Conservation (phyloP, 1,140 invertebrate species). For the Hyles vespertilio region DNA sequence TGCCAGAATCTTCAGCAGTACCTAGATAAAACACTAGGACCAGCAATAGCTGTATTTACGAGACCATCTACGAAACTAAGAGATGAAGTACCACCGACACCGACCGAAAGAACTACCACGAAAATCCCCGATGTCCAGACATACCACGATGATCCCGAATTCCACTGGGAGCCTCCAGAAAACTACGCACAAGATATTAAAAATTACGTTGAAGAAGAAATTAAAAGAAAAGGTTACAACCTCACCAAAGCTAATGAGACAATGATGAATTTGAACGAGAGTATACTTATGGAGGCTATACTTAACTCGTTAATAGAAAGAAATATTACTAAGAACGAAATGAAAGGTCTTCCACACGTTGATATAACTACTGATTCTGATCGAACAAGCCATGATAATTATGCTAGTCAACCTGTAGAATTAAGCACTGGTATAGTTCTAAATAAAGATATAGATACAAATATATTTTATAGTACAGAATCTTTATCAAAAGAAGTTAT, state of each 20-base stretch:
- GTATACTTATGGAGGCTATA: constrained; percentile 5
- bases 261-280: constrained; percentile 1
- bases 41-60: constrained; percentile 64
- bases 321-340: constrained; percentile 2
- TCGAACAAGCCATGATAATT: neutral
- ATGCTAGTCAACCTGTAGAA: constrained; percentile 1
- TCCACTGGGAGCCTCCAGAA: constrained; percentile 32
- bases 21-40: constrained; percentile 78
- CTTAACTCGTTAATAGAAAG: constrained; percentile 4
- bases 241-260: neutral
- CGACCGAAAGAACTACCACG: constrained; percentile 3
- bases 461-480: too few species aligned
- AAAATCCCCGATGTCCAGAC: constrained; percentile 8
- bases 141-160: constrained; percentile 37
- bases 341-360: neutral
- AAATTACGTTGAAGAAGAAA: constrained; percentile 40
- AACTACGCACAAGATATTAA: constrained; percentile 42
- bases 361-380: neutral
- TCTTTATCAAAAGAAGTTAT: too few species aligned
- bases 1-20: constrained; percentile 79
- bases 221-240: constrained; percentile 27
- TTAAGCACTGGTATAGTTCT: too few species aligned
- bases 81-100: constrained; percentile 14
- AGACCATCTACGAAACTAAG: constrained; percentile 27
- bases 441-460: too few species aligned